phyloP scores from a whole-genome alignment of 2,797 vertebrate genomes.

The Parauchenoglanis punctatus region DNA sequence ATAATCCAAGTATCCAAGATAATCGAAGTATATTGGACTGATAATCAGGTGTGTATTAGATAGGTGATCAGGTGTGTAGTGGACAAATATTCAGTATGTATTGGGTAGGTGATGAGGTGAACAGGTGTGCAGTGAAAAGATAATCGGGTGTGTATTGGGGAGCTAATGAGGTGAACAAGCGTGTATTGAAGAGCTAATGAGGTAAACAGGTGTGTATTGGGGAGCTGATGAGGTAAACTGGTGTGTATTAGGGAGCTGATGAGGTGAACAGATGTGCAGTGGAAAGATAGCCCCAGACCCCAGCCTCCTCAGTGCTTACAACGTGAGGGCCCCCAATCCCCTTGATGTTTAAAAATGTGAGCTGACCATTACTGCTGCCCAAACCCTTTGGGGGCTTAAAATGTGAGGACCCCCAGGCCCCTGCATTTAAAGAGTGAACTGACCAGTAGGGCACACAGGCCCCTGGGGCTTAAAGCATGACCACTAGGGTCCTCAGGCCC shows the following conservation, averaged over 20 bases:
- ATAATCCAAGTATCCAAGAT: background rate
- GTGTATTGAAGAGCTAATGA: background rate
- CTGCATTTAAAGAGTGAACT: too few species aligned
- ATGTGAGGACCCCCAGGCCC: too few species aligned
- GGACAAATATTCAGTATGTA: background rate
- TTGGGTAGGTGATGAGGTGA: background rate
- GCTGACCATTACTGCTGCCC: too few species aligned
- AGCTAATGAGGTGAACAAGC: background rate
- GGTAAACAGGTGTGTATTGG: background rate
- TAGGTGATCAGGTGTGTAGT: background rate
- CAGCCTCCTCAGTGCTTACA: too few species aligned
- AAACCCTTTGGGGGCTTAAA: too few species aligned
- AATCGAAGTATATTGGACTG: background rate
- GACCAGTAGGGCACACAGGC: too few species aligned
- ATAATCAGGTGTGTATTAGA: background rate
- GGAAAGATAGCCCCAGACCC: background rate
- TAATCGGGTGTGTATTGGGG: background rate
- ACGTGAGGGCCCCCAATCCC: too few species aligned
- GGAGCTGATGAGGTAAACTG: background rate
- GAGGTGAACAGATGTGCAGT: background rate
- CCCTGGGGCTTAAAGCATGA: too few species aligned
- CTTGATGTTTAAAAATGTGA: too few species aligned
- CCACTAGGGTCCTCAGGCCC: too few species aligned
- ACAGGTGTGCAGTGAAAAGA: background rate
- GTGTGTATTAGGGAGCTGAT: background rate